phyloP scores from a whole-genome alignment of 2,888 invertebrate genomes.

The Agriopis aurantiaria region DNA sequence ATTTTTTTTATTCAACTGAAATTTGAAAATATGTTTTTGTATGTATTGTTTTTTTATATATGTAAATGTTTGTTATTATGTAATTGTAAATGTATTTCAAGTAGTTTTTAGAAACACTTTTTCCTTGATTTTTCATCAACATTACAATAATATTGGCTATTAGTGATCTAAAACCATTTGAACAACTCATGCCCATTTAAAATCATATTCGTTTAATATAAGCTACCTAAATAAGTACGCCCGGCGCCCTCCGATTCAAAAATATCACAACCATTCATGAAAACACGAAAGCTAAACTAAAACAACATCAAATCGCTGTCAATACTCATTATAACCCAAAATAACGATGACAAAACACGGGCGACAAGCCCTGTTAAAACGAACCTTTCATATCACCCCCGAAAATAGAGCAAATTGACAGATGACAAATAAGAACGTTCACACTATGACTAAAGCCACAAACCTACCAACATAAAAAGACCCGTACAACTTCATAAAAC shows the following conservation, averaged over 20 bases:
- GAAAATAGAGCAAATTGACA: slow-evolving; percentile 85
- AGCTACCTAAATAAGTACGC: background rate
- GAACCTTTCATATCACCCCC: slow-evolving; percentile 80
- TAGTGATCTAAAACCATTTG: too few relatives aligned
- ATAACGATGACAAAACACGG: slow-evolving; percentile 81
- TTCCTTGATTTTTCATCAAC: too few relatives aligned
- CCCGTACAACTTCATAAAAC: slow-evolving; percentile 40
- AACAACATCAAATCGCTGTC: slow-evolving; percentile 65
- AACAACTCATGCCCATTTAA: too few relatives aligned
- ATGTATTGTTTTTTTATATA: too few relatives aligned
- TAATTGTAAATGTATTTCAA: too few relatives aligned
- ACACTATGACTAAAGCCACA: slow-evolving; percentile 74
- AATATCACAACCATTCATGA: slow-evolving; percentile 19
- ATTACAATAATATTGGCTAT: too few relatives aligned
- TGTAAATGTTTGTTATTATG: too few relatives aligned
- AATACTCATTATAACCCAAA: slow-evolving; percentile 81
- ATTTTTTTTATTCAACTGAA: too few relatives aligned
- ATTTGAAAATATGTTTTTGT: too few relatives aligned
- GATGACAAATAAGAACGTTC: slow-evolving; percentile 85
- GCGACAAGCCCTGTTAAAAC: slow-evolving; percentile 64
- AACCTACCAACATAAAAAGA: slow-evolving; percentile 59
- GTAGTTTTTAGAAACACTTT: too few relatives aligned
- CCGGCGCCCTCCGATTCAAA: slow-evolving; percentile 9
- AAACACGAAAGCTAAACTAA: slow-evolving; percentile 42
- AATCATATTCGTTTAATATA: too few relatives aligned